Evolutionary conservation across 2,113 vertebrate species (phyloP).

Genomic region (Ia io): DNA sequence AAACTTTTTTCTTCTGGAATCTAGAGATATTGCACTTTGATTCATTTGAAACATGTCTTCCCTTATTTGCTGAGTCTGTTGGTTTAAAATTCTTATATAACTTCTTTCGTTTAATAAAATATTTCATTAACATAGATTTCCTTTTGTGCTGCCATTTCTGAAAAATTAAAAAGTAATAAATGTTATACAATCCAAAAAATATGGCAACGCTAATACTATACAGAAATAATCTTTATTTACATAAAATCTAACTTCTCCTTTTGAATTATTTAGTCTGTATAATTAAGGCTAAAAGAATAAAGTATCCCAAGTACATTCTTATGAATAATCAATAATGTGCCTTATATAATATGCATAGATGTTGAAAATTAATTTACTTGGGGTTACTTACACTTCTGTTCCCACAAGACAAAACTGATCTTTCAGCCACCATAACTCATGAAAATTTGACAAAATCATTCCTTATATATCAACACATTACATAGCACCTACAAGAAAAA

Average conservation of each 20-base stretch:
- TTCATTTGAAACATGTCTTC: conserved; percentile 82
- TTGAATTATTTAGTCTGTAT: neutral
- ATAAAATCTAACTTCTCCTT: conserved; percentile 49
- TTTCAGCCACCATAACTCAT: conserved; percentile 82
- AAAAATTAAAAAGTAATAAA: conserved; percentile 75
- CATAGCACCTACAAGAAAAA: conserved; percentile 78
- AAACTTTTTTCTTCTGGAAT: conserved; percentile 78
- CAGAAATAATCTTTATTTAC: neutral
- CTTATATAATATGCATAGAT: neutral
- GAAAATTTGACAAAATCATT: conserved; percentile 83
- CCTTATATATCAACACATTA: conserved; percentile 79
- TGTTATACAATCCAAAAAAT: conserved; percentile 45
- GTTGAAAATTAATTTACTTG: conserved; percentile 26
- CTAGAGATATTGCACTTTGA: conserved; percentile 70
- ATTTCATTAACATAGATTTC: conserved; percentile 79
- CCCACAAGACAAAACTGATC: conserved; percentile 77
- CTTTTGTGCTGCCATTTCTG: conserved; percentile 87
- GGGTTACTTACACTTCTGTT: conserved; percentile 84
- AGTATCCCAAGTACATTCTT: neutral
- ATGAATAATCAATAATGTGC: conserved; percentile 21
- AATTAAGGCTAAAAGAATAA: conserved; percentile 30
- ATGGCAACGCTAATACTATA: neutral
- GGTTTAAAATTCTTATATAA: conserved; percentile 80
- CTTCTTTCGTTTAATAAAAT: conserved; percentile 82
- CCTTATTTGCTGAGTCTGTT: conserved; percentile 68